Conservation (phyloP, 2,113 vertebrate species). For the Prinia subflava region DNA sequence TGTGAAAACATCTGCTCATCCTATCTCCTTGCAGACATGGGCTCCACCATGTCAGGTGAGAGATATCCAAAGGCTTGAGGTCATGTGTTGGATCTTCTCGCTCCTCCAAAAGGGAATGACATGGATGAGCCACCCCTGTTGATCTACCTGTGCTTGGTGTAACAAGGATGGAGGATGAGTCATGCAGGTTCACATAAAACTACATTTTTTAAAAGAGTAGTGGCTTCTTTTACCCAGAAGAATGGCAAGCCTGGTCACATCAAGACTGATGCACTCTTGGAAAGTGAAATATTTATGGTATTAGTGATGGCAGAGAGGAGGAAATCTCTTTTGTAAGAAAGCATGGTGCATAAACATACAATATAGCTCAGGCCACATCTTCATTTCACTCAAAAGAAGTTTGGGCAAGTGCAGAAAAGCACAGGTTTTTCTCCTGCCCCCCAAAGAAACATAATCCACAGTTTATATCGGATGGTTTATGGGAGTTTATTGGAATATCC, state of each 20-base stretch:
- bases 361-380: not conserved
- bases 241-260: slow-evolving; percentile 4
- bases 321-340: not conserved
- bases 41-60: not conserved
- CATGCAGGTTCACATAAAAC: not conserved
- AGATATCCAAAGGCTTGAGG: not conserved
- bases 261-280: not conserved
- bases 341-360: not conserved
- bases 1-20: not conserved
- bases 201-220: not conserved
- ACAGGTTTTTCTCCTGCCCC: slow-evolving; percentile 44
- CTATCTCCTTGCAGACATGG: not conserved
- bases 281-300: slow-evolving; percentile 26
- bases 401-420: slow-evolving; percentile 39
- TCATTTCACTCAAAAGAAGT: slow-evolving; percentile 3
- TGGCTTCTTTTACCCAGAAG: not conserved
- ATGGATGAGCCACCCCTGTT: rapidly evolving
- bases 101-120: not conserved
- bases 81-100: not conserved
- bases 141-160: not conserved
- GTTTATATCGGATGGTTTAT: slow-evolving; percentile 77
- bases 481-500: slow-evolving; percentile 81
- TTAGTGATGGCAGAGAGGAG: not conserved
- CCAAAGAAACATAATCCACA: slow-evolving; percentile 73
- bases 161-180: not conserved